Base-by-base conservation (phyloP, 1,140 invertebrate genomes). In the Hypsibius dujardini region DNA sequence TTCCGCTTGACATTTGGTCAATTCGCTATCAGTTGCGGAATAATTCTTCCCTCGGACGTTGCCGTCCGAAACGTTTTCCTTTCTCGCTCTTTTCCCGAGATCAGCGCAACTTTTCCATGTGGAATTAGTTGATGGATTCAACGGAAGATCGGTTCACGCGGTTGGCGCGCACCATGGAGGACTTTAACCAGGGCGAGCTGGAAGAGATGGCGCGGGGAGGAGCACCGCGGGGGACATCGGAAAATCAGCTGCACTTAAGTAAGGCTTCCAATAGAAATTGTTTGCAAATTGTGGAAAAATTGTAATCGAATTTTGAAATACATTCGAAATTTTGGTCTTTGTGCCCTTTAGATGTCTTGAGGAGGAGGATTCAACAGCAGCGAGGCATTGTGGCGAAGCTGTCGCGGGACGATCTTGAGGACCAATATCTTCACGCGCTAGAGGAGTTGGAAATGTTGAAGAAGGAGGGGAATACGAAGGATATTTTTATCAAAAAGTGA, bases 341-440 rank as follows among this genome's bases (percentile, higher is more conserved):
- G 28, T 28, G 28, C 28, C 50, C 0, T 56, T 7, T 45, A 67
- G 62, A 67, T 42, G 45, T 67, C 12, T 45, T 67, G 62, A 12
- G 62, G 62, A 67, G 42, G 62, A 67, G 42, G 62, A 67, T 67
- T 42, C 62, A 67, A 42, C 62, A 67, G 62, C 62, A 67, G 62
- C 62, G 62, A 12, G 7, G 12, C 12, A 67, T 67, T 12, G 62
- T 67, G 62, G 42, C 62, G 3, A 67, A 67, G 42, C 45, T 67
- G 42, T 67, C 62, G 12, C 12, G 62, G 62, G 62, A 67, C 7
- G 62, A 67, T 42, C 42, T 67, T 12, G 62, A 67, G 45, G 42
- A 67, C 45, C 62, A 67, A 0, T 42, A 67, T 45, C 42, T 67
- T 7, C 62, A 67, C 42, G 12, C 42, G 7, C 42, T 67, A 42